These are phyloP conservation scores for Dromius quadrimaculatus DNA, from an alignment of 2,888 invertebrate genomes.

Conservation along the genomic window DNA sequence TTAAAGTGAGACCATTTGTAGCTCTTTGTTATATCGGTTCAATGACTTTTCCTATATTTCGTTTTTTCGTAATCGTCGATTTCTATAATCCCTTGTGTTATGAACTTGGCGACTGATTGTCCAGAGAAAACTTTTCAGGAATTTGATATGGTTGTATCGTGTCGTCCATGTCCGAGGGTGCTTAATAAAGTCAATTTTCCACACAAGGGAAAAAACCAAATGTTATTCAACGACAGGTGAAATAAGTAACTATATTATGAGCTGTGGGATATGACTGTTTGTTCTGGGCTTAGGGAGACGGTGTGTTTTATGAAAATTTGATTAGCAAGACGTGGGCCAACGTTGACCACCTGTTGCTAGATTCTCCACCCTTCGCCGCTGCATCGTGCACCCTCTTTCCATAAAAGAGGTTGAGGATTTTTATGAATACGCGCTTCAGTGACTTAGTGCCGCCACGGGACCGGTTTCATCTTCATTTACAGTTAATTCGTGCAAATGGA, in stretches of 20 bases:
- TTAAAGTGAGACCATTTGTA: too few species aligned
- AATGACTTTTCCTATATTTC: too few species aligned
- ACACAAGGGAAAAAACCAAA: too few species aligned
- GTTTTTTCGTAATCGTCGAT: background rate
- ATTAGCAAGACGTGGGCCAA: constrained; percentile 27
- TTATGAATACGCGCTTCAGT: constrained; percentile 33
- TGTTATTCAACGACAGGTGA: too few species aligned
- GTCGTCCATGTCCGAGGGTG: constrained; percentile 20
- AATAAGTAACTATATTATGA: too few species aligned
- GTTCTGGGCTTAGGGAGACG: background rate
- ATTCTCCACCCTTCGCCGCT: background rate
- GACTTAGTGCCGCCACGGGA: constrained; percentile 17
- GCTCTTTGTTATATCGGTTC: too few species aligned
- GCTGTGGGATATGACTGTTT: constrained; percentile 5
- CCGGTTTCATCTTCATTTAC: background rate
- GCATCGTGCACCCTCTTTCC: background rate
- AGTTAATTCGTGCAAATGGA: constrained; percentile 23
- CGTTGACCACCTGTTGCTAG: constrained; percentile 35
- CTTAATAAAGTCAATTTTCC: constrained; percentile 47
- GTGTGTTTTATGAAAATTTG: constrained; percentile 44
- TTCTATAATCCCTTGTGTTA: constrained; percentile 5
- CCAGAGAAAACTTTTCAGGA: constrained; percentile 32
- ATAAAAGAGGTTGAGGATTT: constrained; percentile 4
- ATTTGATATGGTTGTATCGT: constrained; percentile 28
- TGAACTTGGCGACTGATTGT: constrained; percentile 23